Conservation (phyloP, 37 sponge, comb jelly and placozoan species). For the Aphrocallistes beatrix region DNA sequence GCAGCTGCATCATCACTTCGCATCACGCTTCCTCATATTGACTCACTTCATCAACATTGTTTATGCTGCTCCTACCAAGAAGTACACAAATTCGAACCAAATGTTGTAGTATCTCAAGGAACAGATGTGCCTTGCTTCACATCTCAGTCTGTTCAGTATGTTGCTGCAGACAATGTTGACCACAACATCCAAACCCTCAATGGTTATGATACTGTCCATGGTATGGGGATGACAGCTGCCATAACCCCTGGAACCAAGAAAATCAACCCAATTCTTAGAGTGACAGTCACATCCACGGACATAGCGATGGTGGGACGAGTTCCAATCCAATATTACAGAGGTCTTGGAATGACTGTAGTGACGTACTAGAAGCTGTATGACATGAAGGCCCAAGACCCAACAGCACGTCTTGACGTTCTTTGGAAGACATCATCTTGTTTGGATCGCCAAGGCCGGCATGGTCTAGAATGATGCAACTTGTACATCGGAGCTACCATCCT, state of each 20-base stretch:
- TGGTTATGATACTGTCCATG: neutral
- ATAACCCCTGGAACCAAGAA: neutral
- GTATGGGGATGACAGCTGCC: neutral
- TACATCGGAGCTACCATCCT: conserved; percentile 28
- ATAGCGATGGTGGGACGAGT: neutral
- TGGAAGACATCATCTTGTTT: conserved; percentile 21
- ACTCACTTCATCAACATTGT: conserved; percentile 30
- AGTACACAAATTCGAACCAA: neutral
- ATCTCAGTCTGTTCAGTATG: neutral
- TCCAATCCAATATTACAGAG: neutral
- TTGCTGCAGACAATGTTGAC: neutral
- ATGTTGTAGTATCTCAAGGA: neutral
- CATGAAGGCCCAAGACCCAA: conserved; percentile 24
- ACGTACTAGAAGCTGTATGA: conserved; percentile 30
- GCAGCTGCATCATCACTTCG: conserved; percentile 30
- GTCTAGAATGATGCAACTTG: conserved; percentile 32
- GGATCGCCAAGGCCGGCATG: conserved; percentile 19
- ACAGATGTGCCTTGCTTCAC: neutral
- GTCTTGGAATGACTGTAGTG: conserved; percentile 25
- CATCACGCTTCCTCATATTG: conserved; percentile 30
- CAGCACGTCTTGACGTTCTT: conserved; percentile 28
- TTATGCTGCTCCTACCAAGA: conserved; percentile 21
- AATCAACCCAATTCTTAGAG: neutral
- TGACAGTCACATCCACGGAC: neutral
- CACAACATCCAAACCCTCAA: neutral